phyloP scores from a whole-genome alignment of 1,140 invertebrate genomes.

The Sarcophaga peregrina region DNA sequence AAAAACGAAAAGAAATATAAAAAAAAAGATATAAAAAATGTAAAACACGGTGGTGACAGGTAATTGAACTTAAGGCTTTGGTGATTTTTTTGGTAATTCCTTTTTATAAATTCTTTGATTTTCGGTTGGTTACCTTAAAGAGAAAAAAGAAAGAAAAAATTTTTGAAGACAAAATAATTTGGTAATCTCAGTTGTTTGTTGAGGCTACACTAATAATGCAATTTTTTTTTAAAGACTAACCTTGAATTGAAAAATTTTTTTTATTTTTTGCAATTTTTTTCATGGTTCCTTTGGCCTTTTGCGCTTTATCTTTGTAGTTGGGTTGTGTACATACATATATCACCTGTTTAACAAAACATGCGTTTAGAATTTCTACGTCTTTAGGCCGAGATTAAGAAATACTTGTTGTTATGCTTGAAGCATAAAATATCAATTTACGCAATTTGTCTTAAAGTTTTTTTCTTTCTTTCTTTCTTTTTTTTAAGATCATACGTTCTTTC shows the following conservation, averaged over 20 bases:
- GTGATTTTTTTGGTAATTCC: background rate
- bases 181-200: too few species aligned
- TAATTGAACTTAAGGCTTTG: slow-evolving; percentile 7
- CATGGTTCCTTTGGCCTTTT: too few species aligned
- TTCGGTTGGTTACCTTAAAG: too few species aligned
- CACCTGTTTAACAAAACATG: background rate
- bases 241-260: too few species aligned
- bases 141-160: too few species aligned
- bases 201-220: too few species aligned
- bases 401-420: slow-evolving; percentile 40
- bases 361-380: background rate
- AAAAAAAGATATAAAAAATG: background rate
- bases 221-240: too few species aligned
- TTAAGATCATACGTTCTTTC: background rate
- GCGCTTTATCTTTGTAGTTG: too few species aligned
- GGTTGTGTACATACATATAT: background rate
- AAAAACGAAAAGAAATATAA: background rate
- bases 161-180: background rate
- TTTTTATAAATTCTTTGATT: background rate
- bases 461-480: background rate
- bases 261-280: too few species aligned
- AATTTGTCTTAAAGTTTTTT: background rate
- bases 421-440: slow-evolving; percentile 40
- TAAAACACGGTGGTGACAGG: slow-evolving; percentile 1
- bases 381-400: slow-evolving; percentile 10